A percentile compares a stretch with the other conserved stretches of the same genome.
Evolutionary conservation across 2,797 vertebrate species (phyloP).

Genomic region (Luscinia megarhynchos): DNA sequence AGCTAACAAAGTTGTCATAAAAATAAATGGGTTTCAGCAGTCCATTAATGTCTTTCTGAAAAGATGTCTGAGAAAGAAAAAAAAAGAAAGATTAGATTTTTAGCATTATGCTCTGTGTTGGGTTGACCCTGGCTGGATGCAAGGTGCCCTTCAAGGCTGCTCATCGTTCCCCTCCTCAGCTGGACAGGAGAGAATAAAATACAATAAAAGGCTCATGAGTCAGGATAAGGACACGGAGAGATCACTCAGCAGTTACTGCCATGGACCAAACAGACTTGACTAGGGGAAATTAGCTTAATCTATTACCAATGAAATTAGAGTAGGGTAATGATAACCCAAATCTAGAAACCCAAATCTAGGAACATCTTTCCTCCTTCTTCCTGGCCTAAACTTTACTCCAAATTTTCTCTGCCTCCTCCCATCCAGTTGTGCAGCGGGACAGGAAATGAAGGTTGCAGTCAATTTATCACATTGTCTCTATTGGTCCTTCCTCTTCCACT

Average conservation of each 20-base stretch:
- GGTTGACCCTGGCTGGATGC: background rate
- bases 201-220: background rate
- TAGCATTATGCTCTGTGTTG: background rate
- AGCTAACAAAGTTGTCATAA: background rate
- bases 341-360: background rate
- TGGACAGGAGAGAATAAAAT: background rate
- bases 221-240: background rate
- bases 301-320: background rate
- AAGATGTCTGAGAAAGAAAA: background rate
- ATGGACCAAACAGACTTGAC: background rate
- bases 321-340: background rate
- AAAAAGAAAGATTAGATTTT: background rate
- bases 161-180: background rate
- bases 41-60: background rate
- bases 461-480: background rate
- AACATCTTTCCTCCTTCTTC: rapidly evolving
- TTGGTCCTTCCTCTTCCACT: background rate
- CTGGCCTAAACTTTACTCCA: background rate
- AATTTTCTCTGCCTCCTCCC: background rate
- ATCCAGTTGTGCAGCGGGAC: background rate
- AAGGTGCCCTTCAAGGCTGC: background rate
- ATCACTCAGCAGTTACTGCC: background rate
- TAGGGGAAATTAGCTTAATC: background rate
- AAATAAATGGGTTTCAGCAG: background rate
- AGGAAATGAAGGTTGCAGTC: background rate